Base-by-base conservation (phyloP, 2,113 vertebrate genomes). In the Cavia porcellus region DNA sequence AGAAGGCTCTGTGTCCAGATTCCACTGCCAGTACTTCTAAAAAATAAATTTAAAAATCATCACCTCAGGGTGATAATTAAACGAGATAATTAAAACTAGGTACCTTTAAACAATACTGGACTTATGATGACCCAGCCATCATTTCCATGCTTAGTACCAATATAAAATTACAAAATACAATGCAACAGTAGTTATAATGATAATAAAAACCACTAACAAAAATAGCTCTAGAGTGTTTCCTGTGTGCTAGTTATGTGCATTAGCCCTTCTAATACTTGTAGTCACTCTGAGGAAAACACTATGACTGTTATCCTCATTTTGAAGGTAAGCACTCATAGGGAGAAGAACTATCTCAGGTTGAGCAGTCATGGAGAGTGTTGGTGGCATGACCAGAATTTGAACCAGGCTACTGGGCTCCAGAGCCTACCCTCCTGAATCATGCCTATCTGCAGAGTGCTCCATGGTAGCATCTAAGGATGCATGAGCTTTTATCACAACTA, bases 21-120 rank as follows among this genome's bases (percentile, higher is more conserved):
- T 79, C 38, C 45, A 59, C 50, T 50, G 6, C 45, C 14, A 50
- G 45, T 32, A 32, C 28, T 50, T 25, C 45, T 50, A 47, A 89
- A 95, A 93, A 30, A 80, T 42, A 83, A 50, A 50, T 45, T 80
- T 59, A n/a, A 93, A 96, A 90, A 25, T n/a, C 77, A 61, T 20
- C 68, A 14, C 79, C 57, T 89, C 50, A 30, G 61, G 68, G 68
- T n/a, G n/a, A n/a, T n/a, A n/a, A n/a, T n/a, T 84, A 92, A 11
- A 55, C 0, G 0, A 85, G 24, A 13, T 72, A 47, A 88, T 72
- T 8, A 32, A 35, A 42, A 15, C 9, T 22, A 87, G 68, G 32
- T 38, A 2, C 10, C 17, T 52, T 45, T 47, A 70, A 28, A 32
- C 24, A 30, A 80, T 30, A 3, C 2, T 66, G 28, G 45, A 85